A percentile compares a stretch with the other conserved stretches of the same genome.
Conservation (phyloP, 2,113 vertebrate species). For the Macrotus californicus region DNA sequence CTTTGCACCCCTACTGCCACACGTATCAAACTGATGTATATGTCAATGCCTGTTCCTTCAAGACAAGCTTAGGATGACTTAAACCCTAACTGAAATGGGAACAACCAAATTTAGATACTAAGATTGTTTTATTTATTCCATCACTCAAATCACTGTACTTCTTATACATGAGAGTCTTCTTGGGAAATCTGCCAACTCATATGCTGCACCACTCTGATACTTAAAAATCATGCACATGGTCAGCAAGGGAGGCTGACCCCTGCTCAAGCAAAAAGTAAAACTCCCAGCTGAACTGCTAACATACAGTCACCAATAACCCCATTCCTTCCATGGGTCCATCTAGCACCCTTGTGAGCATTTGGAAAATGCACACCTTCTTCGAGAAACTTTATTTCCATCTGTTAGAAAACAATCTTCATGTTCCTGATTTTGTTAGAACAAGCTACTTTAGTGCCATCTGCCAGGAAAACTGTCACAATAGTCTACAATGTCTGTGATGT, state of each 20-base stretch:
- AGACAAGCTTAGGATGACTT: not conserved
- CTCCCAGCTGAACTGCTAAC: not conserved
- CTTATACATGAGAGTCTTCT: not conserved
- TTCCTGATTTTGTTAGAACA: not conserved
- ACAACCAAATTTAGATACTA: constrained; percentile 8
- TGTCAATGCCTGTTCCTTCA: not conserved
- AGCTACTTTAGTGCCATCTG: not conserved
- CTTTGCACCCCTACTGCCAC: not conserved
- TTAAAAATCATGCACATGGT: not conserved
- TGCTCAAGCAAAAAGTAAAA: not conserved
- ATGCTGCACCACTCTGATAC: not conserved
- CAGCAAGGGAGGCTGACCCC: not conserved
- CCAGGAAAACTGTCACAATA: not conserved
- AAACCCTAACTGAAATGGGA: not conserved
- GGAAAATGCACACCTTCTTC: not conserved
- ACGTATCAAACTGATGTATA: not conserved
- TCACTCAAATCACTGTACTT: not conserved
- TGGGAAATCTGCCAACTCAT: not conserved
- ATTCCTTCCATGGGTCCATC: not conserved
- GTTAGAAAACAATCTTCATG: not conserved
- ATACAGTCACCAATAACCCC: not conserved
- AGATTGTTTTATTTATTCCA: not conserved
- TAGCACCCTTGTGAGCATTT: not conserved
- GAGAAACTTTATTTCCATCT: constrained; percentile 7
- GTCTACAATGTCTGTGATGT: not conserved